Evolutionary conservation across 92 coral and sea anemone species (phyloP), one percentile per base, ranked within the genome.

Genomic region (Porites rus): DNA sequence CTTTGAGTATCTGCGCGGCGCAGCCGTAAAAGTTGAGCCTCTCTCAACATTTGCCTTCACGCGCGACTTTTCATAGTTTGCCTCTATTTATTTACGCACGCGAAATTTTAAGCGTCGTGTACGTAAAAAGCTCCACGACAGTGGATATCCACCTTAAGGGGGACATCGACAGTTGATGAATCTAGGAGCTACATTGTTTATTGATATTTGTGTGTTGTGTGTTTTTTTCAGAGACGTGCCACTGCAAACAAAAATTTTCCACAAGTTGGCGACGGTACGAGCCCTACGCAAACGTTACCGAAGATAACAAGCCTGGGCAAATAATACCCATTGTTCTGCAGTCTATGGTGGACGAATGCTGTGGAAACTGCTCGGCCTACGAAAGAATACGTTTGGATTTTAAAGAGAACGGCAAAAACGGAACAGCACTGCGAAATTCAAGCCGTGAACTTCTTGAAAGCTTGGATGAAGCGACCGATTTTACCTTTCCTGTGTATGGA

Each of bases 401-500:
- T 46, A 71, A 62, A 68, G 9, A 1, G 21, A 64, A 88, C 38
- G 91, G 88, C 75, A 65, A 19, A 5, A 8, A 43, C 7, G 3
- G 75, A 17, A 1, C 68, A 56, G 74, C 88, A 13, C 13, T 18
- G 18, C 69, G 52, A 14, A 60, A 77, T n/a, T 17, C 84, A 1
- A 51, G 85, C 85, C 87, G 65, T 10, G 86, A 85, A 71, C 81
- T 94, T 31, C 56, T 90, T 2, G 77, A 65, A 16, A 54, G 69
- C 10, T 78, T 94, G 69, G 92, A 92, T 60, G 89, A 90, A 10
- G 4, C 13, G 13, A 90, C 98, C 9, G 98, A 94, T 75, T 89
- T 94, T 59, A 90, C 90, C 19, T 94, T 94, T 59, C 98, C 98
- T 22, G 93, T 92, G 2, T 75, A 88, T 60, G 98, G 94, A 51